Evolutionary conservation across 2,888 invertebrate genomes (phyloP), one percentile per base, ranked within the genome.

Genomic region (Desoria tigrina): DNA sequence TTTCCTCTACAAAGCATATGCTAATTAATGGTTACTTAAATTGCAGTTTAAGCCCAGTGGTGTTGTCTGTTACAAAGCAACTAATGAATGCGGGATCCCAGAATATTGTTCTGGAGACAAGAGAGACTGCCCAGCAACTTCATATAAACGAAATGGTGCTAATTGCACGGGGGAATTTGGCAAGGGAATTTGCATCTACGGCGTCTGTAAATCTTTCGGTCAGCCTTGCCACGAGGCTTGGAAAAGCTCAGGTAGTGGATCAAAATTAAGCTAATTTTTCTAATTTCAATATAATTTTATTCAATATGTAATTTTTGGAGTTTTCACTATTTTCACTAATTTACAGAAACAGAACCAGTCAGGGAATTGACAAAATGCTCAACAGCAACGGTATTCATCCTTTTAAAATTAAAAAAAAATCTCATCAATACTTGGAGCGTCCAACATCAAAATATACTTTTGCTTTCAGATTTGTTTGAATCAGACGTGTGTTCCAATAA

Each of bases 61-160:
- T 24, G 85, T 87, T 45, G 83, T 90, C 63, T 99, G 98, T 81
- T 87, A 98, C 21, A 88, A 89, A 64, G 86, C 93, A 0, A 84
- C 86, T 67, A 93, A 92, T 80, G 96, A 96, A 79, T 99, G 98
- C 81, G 98, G 99, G 83, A 85, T 99, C 27, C 92, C 95, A 24
- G 98, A 99, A 80, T 87, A 88, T 62, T 99, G 98, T 81, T 88
- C 91, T 63, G 98, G 98, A 0, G 86, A 87, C 55, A 86, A 86
- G 42, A 97, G 96, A 0, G 85, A 89, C 71, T 99, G 98, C 81
- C 97, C 98, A 0, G 78, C 82, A 2, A 94, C 98, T 80, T 87
- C 92, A 2, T 88, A 89, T 81, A 90, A 92, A 78, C 94, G 95
- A 82, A 96, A 98, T 81, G 98, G 98, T 0, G 89, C 89, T 68